A percentile compares a stretch with the other conserved stretches of the same genome.
Conservation (phyloP, 1,140 invertebrate genomes). For the Megalopta genalis region DNA sequence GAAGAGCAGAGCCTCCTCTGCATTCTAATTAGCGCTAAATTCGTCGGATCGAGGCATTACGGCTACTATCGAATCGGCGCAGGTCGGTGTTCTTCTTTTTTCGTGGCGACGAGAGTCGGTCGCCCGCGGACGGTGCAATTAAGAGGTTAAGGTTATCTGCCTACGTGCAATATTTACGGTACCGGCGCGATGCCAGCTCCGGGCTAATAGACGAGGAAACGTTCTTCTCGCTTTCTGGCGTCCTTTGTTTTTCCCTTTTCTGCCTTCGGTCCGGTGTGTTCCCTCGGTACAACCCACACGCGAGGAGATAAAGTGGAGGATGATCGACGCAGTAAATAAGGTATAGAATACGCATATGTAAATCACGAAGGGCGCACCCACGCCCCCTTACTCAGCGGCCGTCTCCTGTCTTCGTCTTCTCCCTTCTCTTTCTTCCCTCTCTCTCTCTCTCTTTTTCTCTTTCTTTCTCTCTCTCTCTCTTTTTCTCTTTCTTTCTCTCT, state of each 20-base stretch:
- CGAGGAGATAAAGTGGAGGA: constrained; percentile 73
- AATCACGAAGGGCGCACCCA: constrained; percentile 78
- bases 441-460: not conserved
- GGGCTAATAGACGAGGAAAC: constrained; percentile 67
- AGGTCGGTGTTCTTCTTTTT: not conserved
- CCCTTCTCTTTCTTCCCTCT: constrained; percentile 11
- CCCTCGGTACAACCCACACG: constrained; percentile 66
- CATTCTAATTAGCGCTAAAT: not conserved
- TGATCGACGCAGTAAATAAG: constrained; percentile 79
- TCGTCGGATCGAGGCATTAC: not conserved
- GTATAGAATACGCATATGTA: constrained; percentile 79
- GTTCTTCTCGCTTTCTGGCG: constrained; percentile 31
- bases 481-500: too few species aligned
- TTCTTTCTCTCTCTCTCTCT: constrained; percentile 5
- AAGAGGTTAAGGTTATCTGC: constrained; percentile 63
- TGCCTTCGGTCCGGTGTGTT: constrained; percentile 24
- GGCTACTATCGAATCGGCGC: not conserved
- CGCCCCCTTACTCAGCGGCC: constrained; percentile 65
- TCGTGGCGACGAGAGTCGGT: too few species aligned
- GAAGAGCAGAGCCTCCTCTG: not conserved
- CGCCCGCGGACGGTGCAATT: constrained; percentile 46
- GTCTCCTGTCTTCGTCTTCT: constrained; percentile 9
- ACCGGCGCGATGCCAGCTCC: constrained; percentile 53
- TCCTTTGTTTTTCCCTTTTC: constrained; percentile 51
- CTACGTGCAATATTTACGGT: constrained; percentile 64